These are phyloP conservation scores for Perccottus glenii DNA, from an alignment of 2,113 vertebrate genomes.

Conservation along the genomic window DNA sequence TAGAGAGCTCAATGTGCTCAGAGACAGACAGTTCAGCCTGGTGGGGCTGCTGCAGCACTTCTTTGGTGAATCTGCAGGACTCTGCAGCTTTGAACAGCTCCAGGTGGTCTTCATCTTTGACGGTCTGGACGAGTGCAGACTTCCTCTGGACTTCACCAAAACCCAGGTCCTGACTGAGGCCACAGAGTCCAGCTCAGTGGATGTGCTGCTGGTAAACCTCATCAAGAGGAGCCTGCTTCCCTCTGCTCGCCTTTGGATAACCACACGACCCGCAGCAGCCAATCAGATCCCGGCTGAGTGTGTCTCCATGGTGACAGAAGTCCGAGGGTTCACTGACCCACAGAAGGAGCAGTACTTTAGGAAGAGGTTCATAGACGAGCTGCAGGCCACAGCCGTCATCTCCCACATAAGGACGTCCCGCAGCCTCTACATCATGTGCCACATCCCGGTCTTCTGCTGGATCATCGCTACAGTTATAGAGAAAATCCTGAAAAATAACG, in stretches of 20 bases:
- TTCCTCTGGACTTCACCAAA: slow-evolving; percentile 16
- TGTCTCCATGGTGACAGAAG: slow-evolving; percentile 32
- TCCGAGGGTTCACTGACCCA: slow-evolving; percentile 22
- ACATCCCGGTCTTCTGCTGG: slow-evolving; percentile 46
- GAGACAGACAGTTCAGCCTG: slow-evolving; percentile 17
- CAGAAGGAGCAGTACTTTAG: slow-evolving; percentile 29
- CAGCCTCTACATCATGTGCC: slow-evolving; percentile 40
- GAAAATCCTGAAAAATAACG: slow-evolving; percentile 16
- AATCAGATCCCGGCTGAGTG: slow-evolving; percentile 24
- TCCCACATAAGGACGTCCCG: slow-evolving; percentile 22
- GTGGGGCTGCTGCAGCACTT: slow-evolving; percentile 30
- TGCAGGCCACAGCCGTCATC: slow-evolving; percentile 1
- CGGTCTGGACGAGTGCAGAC: slow-evolving; percentile 21
- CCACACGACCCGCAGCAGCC: slow-evolving; percentile 31
- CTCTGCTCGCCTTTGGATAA: slow-evolving; percentile 17
- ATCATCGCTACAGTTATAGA: slow-evolving; percentile 35
- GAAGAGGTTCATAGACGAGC: slow-evolving; percentile 12
- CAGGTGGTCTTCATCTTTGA: slow-evolving; percentile 24
- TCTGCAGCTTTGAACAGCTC: slow-evolving; percentile 15
- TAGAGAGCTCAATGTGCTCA: slow-evolving; percentile 38
- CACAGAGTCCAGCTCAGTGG: slow-evolving; percentile 1
- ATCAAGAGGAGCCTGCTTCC: slow-evolving; percentile 27
- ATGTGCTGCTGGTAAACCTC: slow-evolving; percentile 20
- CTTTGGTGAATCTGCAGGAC: slow-evolving; percentile 20
- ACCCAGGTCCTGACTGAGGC: slow-evolving; percentile 7